Evolutionary conservation across 2,113 vertebrate genomes (phyloP).

Genomic region (Columba livia): DNA sequence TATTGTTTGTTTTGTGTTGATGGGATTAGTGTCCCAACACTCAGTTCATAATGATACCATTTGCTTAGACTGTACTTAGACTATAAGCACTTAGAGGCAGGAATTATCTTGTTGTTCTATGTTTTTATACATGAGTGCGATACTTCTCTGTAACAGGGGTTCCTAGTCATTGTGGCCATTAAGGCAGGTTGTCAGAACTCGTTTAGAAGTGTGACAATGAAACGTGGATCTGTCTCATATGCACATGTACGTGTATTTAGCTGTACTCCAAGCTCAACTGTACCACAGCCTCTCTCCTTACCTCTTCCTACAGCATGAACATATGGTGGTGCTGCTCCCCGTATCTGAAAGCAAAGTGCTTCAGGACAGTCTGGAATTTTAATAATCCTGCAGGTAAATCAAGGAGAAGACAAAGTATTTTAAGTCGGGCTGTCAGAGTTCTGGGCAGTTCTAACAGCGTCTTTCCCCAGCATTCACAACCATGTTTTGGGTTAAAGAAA

Average conservation of each 20-base stretch:
- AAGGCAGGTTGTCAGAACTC: neutral
- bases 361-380: slow-evolving; percentile 90
- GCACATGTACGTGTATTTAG: rapidly evolving
- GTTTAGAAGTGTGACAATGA: neutral
- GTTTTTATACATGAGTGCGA: neutral
- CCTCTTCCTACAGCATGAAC: slow-evolving; percentile 93
- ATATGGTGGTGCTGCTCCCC: slow-evolving; percentile 85
- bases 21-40: neutral
- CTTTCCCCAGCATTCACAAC: neutral
- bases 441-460: neutral
- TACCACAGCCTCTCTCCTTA: slow-evolving; percentile 42
- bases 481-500: neutral
- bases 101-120: neutral
- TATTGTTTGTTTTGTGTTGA: neutral
- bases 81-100: neutral
- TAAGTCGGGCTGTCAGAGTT: neutral
- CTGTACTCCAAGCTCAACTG: neutral
- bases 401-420: neutral
- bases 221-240: neutral
- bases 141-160: neutral
- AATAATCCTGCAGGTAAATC: slow-evolving; percentile 81
- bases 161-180: neutral
- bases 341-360: slow-evolving; percentile 89
- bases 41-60: neutral
- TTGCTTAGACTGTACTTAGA: neutral